Evolutionary conservation across 2,797 vertebrate genomes (phyloP), one percentile per base, ranked within the genome.

Genomic region (Tauraco hartlaubi): DNA sequence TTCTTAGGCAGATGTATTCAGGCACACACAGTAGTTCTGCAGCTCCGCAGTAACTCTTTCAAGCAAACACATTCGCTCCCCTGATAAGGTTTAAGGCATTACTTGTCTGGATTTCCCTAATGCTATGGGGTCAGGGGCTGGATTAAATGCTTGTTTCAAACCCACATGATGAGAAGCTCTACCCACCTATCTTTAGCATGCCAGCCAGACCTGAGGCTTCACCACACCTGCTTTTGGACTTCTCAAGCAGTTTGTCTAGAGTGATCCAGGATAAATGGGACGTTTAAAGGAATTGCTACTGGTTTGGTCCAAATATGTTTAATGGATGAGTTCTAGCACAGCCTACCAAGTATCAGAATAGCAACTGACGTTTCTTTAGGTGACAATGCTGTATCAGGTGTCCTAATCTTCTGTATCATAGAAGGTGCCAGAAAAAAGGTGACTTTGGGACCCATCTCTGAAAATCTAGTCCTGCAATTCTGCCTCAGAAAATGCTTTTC

Each of bases 371-470:
- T 59, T 39, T 74, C 13, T 73, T 81, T 72, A 74, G 62, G 43
- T 88, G 59, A 51, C 20, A 35, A 8, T 6, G 7, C 66, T 74
- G 22, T 35, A 43, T 61, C 13, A 13, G 35, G 7, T 51, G 51
- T 49, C 41, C 18, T 74, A 43, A 43, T 88, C 74, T 82, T 91
- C 66, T 94, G 15, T 61, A 20, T 93, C 44, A 63, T 43, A 84
- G 46, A n/a, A 39, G 14, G n/a, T 64, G 41, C 19, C 48, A 90
- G 66, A 68, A 61, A 88, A 37, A 81, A 92, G 58, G 48, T 94
- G 67, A 55, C 90, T 92, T 95, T 26, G 61, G 78, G 20, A 88
- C 11, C 48, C 23, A 82, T 85, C 33, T 86, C 91, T 88, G 75
- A 81, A 92, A 88, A 84, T 28, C 43, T 25, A 29, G 18, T 17